These are phyloP conservation scores for Cephus pygmeus DNA, from an alignment of 2,888 invertebrate genomes.

Conservation along the genomic window DNA sequence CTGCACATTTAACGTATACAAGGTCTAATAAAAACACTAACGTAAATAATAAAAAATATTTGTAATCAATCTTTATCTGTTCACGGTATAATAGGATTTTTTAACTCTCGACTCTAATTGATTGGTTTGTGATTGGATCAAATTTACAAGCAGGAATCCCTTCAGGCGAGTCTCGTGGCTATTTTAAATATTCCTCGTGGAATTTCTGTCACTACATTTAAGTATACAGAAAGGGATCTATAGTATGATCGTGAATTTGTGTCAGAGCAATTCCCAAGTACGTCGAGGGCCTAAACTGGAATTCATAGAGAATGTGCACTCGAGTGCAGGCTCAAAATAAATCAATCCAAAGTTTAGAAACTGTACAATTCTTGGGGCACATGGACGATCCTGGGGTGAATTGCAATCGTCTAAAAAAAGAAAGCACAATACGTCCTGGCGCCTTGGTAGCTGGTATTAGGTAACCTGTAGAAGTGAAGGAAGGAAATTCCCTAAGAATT, in stretches of 20 bases:
- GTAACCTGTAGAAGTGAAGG: not conserved
- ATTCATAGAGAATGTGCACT: not conserved
- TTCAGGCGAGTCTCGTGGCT: not conserved
- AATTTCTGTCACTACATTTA: not conserved
- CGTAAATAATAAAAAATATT: not conserved
- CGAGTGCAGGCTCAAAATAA: not conserved
- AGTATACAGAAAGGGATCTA: not conserved
- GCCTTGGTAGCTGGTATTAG: not conserved
- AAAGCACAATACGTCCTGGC: not conserved
- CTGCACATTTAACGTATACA: not conserved
- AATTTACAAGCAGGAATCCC: not conserved
- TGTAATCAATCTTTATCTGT: not conserved
- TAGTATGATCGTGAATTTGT: not conserved
- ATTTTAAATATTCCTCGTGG: not conserved
- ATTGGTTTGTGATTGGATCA: not conserved
- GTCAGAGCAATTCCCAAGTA: not conserved
- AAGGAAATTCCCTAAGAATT: slow-evolving; percentile 44
- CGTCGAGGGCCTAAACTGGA: not conserved
- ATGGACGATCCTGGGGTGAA: not conserved
- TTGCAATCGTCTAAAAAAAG: not conserved
- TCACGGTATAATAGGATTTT: not conserved
- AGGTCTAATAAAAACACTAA: not conserved
- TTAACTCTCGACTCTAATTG: not conserved
- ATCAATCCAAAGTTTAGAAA: not conserved
- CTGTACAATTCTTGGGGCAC: not conserved